Base-by-base conservation (phyloP, 2,113 vertebrate genomes). In the Lontra canadensis region DNA sequence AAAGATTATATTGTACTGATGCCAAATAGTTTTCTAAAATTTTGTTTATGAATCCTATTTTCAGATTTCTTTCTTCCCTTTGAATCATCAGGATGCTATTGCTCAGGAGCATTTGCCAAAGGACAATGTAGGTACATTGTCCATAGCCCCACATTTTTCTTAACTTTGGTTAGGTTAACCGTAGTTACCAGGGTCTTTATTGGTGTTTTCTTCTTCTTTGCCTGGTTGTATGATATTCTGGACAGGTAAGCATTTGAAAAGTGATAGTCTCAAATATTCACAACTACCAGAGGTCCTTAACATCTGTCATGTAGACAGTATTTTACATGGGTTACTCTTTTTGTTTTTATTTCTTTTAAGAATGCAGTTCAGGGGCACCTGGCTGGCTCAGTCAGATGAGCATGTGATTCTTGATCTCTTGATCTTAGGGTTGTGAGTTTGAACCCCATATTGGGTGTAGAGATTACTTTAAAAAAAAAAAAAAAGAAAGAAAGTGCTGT, bases 11-110 rank as follows among this genome's bases (percentile, higher is more conserved):
- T 55, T 82, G 8, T 82, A 47, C 31, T 49, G 12, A 92, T 61
- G 34, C 7, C 44, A 93, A 67, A 65, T 57, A 57, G 52, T 91
- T 96, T 91, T 80, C 39, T 88, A 49, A 88, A 88, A 88, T 96
- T 88, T 69, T 95, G 23, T 95, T 73, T 49, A 55, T 67, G 61
- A 87, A 78, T 94, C 17, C 31, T 89, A 31, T 82, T 94, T 96
- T 95, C 89, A 63, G 52, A 42, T 96, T 63, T 49, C 36, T 91
- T 90, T 25, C 61, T 11, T 67, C n/a, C 86, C 29, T 94, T 83
- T 89, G 29, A 96, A 83, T 92, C 26, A 67, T 67, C 55, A 76
- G 57, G 83, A 71, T 96, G 31, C 21, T 89, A 6, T 42, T 55
- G 21, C 57, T 20, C 26, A 85, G 42, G 39, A 76, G 12, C 80